Evolutionary conservation across 2,797 vertebrate species (phyloP), one percentile per base, ranked within the genome.

Genomic region (Loriculus beryllinus): DNA sequence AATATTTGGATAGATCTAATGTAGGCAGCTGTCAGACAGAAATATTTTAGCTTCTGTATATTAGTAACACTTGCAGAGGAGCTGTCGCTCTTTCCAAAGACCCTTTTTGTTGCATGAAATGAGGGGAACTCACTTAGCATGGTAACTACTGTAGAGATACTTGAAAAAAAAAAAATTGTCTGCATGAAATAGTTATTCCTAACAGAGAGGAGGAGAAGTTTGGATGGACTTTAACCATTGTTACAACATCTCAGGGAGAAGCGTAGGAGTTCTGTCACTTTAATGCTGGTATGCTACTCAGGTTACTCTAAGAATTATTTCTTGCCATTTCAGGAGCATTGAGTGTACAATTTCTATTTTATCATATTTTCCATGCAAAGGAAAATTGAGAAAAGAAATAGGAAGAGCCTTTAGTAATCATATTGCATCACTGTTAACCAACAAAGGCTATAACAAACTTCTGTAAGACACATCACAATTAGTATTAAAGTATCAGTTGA

Each of bases 11-110:
- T 91, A 48, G 23, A 59, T 96, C 78, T 92, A 71, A 86, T 88
- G 85, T 89, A 89, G 79, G 74, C 69, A 92, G n/a, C 88, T 94
- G 65, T 87, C 85, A 92, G 67, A 83, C 64, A 88, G 47, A 90
- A 82, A 33, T 60, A 71, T 43, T 91, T 88, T 47, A 80, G 51
- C 31, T 70, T 83, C 43, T 56, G 3, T 86, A 5, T 81, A 23
- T 69, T 80, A 43, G 37, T 72, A 85, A 88, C 33, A 47, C 14
- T 74, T 90, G 43, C 39, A 80, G 33, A 74, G 33, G 12, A 33
- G 18, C 52, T 77, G 7, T 82, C 71, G 9, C 59, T 84, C 26
- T 90, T 96, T 82, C 56, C 19, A 70, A 63, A 88, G 40, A 69
- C 33, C 6, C 51, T 49, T 57, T 75, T 70, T 75, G 43, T 76